These are phyloP conservation scores for Callorhinus ursinus DNA, from an alignment of 2,113 vertebrate genomes.

Conservation along the genomic window DNA sequence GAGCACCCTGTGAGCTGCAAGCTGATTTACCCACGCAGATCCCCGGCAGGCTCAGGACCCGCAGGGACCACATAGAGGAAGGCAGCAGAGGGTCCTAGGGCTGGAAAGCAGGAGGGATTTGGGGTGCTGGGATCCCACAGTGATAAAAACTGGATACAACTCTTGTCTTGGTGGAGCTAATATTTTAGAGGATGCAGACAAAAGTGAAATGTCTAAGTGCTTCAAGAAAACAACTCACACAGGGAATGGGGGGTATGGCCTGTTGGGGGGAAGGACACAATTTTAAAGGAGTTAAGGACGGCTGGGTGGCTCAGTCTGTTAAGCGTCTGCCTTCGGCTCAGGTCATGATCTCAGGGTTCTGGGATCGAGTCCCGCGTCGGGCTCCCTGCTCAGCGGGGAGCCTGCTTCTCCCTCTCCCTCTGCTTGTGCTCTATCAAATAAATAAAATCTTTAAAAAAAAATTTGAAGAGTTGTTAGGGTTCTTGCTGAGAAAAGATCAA, in stretches of 20 bases:
- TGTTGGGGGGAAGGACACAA: too few species aligned
- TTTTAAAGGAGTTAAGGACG: too few species aligned
- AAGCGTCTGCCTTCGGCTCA: too few species aligned
- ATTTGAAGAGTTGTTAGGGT: not conserved
- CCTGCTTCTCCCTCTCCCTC: too few species aligned
- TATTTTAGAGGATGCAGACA: not conserved
- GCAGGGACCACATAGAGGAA: not conserved
- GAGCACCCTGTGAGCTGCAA: not conserved
- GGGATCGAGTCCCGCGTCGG: too few species aligned
- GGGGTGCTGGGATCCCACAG: not conserved
- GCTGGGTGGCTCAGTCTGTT: not conserved
- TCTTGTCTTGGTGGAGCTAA: not conserved
- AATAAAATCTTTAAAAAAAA: too few species aligned
- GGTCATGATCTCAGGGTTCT: too few species aligned
- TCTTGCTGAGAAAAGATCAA: not conserved
- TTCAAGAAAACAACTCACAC: too few species aligned
- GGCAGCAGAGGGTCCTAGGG: not conserved
- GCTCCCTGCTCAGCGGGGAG: too few species aligned
- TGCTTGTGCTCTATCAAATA: too few species aligned
- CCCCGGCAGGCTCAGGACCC: not conserved
- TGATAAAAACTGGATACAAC: not conserved
- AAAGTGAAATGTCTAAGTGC: not conserved
- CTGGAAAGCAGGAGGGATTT: not conserved
- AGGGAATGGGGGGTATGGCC: not conserved
- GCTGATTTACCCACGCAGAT: not conserved